A percentile compares a stretch with the other conserved stretches of the same genome.
phyloP scores from a whole-genome alignment of 2,113 vertebrate genomes.

The Rutilus rutilus region DNA sequence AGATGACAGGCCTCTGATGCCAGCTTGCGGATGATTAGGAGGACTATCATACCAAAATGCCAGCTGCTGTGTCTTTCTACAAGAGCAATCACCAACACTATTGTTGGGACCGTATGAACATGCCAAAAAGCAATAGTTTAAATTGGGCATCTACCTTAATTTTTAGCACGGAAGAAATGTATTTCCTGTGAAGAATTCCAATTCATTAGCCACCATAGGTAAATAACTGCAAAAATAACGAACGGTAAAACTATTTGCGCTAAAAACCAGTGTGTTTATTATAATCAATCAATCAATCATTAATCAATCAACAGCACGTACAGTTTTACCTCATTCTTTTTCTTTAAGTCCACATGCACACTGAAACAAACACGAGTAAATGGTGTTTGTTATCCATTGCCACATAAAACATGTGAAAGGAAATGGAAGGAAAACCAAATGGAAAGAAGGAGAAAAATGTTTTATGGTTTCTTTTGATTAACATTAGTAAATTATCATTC shows the following conservation, averaged over 20 bases:
- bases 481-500: constrained; percentile 6
- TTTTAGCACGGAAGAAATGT: neutral
- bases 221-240: neutral
- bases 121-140: constrained; percentile 24
- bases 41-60: constrained; percentile 13
- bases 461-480: neutral
- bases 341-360: neutral
- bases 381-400: neutral
- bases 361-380: neutral
- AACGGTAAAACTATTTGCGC: neutral
- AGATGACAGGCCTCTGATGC: constrained; percentile 30
- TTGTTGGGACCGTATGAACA: constrained; percentile 18
- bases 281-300: too few relatives aligned
- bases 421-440: neutral
- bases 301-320: neutral
- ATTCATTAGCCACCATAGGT: neutral
- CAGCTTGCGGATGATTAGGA: constrained; percentile 37
- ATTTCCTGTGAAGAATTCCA: neutral
- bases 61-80: constrained; percentile 27
- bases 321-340: neutral
- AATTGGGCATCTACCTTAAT: neutral
- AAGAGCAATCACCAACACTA: constrained; percentile 34
- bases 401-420: neutral
- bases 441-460: neutral
- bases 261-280: neutral